A percentile compares a stretch with the other conserved stretches of the same genome.
Evolutionary conservation across 2,113 vertebrate species (phyloP).

Genomic region (Eptatretus burgeri): DNA sequence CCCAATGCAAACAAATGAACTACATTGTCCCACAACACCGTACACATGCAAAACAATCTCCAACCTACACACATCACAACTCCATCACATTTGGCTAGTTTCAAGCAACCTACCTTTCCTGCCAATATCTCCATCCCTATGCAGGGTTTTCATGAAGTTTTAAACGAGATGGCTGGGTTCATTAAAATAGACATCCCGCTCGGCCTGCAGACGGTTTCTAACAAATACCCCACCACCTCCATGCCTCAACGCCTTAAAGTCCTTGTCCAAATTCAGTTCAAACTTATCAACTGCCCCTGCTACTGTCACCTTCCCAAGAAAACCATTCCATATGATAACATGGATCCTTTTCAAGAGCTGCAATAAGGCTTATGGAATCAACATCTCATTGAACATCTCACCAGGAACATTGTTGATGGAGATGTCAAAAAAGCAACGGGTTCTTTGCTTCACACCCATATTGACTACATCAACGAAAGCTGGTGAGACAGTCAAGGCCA

Average conservation of each 20-base stretch:
- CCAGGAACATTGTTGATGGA: slow-evolving; percentile 2
- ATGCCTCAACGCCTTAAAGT: not conserved
- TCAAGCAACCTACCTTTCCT: too few relatives aligned
- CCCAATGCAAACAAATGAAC: too few relatives aligned
- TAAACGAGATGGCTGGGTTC: too few relatives aligned
- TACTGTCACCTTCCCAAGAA: not conserved
- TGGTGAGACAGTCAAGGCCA: too few relatives aligned
- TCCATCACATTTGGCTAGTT: too few relatives aligned
- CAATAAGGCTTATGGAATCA: not conserved
- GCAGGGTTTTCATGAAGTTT: too few relatives aligned
- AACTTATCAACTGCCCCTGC: not conserved
- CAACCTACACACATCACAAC: too few relatives aligned
- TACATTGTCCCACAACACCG: too few relatives aligned
- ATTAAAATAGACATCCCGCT: too few relatives aligned
- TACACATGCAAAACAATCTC: too few relatives aligned
- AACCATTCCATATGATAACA: not conserved
- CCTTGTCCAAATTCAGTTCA: not conserved
- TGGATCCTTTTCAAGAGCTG: not conserved
- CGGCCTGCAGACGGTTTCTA: not conserved
- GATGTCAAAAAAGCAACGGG: slow-evolving; percentile 3
- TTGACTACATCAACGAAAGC: not conserved
- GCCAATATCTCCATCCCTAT: too few relatives aligned
- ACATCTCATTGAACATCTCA: not conserved
- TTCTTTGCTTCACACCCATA: slow-evolving; percentile 4
- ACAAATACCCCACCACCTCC: not conserved